phyloP scores from a whole-genome alignment of 2,113 vertebrate genomes.

The Alexandromys fortis region DNA sequence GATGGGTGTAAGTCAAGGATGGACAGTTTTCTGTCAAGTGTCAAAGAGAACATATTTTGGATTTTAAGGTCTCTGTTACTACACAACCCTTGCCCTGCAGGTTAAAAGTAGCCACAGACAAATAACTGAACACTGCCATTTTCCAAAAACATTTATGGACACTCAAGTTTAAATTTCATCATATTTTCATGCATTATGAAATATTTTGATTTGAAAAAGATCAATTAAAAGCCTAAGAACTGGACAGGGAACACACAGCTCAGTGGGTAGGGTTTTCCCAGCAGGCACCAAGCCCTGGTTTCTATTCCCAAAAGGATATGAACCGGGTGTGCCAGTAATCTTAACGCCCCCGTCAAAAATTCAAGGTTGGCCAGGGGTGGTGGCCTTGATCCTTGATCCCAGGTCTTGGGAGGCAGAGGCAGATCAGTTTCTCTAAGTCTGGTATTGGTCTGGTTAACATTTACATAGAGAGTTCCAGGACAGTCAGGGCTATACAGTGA shows the following conservation, averaged over 20 bases:
- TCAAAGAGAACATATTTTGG: not conserved
- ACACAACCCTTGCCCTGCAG: not conserved
- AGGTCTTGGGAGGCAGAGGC: not conserved
- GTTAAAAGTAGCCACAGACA: not conserved
- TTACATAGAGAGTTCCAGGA: not conserved
- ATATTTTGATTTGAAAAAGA: not conserved
- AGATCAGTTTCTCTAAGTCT: not conserved
- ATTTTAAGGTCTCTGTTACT: not conserved
- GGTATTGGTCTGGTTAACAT: not conserved
- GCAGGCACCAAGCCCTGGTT: not conserved
- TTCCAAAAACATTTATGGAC: not conserved
- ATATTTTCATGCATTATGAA: constrained; percentile 19
- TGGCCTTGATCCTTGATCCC: not conserved
- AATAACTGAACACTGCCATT: not conserved
- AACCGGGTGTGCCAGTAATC: not conserved
- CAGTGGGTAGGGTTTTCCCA: not conserved
- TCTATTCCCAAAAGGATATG: not conserved
- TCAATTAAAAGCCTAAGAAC: not conserved
- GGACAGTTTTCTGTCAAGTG: not conserved
- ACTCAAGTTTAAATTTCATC: constrained; percentile 19
- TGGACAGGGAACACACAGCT: not conserved
- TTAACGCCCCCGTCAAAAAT: not conserved
- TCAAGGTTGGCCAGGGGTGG: not conserved
- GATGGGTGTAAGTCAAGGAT: not conserved
- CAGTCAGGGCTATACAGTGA: not conserved